Base-by-base conservation (phyloP, 2,113 vertebrate genomes). In the Hippocampus mohnikei region DNA sequence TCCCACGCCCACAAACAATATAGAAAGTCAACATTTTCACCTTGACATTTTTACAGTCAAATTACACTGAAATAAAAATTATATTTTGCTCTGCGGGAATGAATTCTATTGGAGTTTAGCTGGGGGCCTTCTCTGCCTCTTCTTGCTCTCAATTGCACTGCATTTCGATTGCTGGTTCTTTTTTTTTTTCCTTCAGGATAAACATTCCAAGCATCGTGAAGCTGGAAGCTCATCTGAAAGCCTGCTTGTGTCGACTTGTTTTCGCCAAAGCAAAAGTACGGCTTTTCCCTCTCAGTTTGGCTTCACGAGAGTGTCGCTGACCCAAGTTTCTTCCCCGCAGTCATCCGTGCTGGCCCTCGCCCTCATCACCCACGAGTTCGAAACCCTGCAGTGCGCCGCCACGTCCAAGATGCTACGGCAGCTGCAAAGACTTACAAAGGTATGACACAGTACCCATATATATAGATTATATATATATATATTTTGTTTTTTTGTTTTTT, bases 231-330 rank as follows among this genome's bases (percentile, higher is more conserved):
- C 95, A 98, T 87, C 91, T 99, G 0, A 99, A 98, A 94, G 95
- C 97, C 91, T 99, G 97, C 84, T 94, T 93, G 89, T 98, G 96
- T 88, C 94, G 94, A 64, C 90, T 99, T 20, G 88, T 93, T 76
- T 99, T 98, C 83, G 96, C 96, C 82, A 98, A 96, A 93, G 96
- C 97, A 80, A 99, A 96, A 95, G 97, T 99, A 91, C 94, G 95
- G 29, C 74, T 62, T 73, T 65, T 29, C 2, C 70, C 70, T 33
- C 27, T 66, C 37, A 67, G 37, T 79, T 82, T 84, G 9, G 53
- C 46, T 33, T 61, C 20, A 75, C n/a, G 40, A 76, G 73, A 53
- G 70, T 33, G 25, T 16, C 44, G 5, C 90, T 79, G 33, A 46
- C 16, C 12, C 41, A 27, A 11, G 62, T 74, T 60, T 67, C 41